Conservation (phyloP, 2,797 vertebrate genomes). For the Hoplostethus atlanticus region DNA sequence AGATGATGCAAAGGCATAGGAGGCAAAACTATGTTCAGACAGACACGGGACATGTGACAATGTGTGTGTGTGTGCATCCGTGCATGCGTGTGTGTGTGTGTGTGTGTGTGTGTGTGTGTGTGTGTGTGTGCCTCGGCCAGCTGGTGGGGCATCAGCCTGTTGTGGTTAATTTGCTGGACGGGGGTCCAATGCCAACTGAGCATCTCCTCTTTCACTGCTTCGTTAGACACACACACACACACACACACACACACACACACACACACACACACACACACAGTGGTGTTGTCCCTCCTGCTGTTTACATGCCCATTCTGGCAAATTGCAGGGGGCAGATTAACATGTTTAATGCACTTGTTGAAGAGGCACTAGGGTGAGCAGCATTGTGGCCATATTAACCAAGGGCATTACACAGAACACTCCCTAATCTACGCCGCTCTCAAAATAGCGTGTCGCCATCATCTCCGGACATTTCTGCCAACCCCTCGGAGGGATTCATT, state of each 20-base stretch:
- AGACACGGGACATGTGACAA: background rate
- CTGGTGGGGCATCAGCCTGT: conserved; percentile 54
- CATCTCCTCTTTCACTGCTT: conserved; percentile 42
- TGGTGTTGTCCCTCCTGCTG: conserved; percentile 31
- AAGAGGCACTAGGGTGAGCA: conserved; percentile 52
- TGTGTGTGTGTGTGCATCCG: background rate
- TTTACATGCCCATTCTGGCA: conserved; percentile 54
- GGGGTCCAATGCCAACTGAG: conserved; percentile 46
- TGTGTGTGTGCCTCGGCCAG: conserved; percentile 34
- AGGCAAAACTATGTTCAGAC: conserved; percentile 16
- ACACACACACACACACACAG: conserved; percentile 21
- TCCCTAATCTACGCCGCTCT: conserved; percentile 24
- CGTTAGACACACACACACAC: conserved; percentile 36
- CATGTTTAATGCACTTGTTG: conserved; percentile 71
- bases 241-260: conserved; percentile 26
- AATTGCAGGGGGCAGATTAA: conserved; percentile 70
- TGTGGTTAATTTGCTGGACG: conserved; percentile 50
- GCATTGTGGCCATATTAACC: conserved; percentile 44
- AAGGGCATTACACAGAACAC: conserved; percentile 27
- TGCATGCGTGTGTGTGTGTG: conserved; percentile 9
- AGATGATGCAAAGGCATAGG: conserved; percentile 16
- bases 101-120: conserved; percentile 17
- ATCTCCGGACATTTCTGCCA: conserved; percentile 27
- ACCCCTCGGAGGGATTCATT: conserved; percentile 59
- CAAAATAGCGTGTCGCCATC: conserved; percentile 43